These are phyloP conservation scores for Caenorhabditis sulstoni DNA, from an alignment of 2,888 invertebrate species.

Conservation along the genomic window DNA sequence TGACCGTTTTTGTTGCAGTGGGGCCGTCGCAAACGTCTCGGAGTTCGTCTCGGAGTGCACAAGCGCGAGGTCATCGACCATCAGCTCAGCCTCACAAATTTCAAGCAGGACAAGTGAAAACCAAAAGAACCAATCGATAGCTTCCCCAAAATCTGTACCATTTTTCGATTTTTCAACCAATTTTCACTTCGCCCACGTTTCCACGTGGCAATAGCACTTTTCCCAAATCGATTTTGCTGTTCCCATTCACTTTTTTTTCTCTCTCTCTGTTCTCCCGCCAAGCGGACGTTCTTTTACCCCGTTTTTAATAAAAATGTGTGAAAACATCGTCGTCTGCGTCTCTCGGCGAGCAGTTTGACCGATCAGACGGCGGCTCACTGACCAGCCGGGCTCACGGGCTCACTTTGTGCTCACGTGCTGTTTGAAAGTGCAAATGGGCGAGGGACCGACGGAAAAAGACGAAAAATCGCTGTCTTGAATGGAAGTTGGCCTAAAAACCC, in stretches of 20 bases:
- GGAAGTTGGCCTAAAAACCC: too few relatives aligned
- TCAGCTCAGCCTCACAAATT: slow-evolving; percentile 24
- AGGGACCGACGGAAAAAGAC: too few relatives aligned
- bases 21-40: slow-evolving; percentile 59
- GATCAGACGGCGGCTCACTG: slow-evolving; percentile 39
- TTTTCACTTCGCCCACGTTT: too few relatives aligned
- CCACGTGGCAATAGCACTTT: too few relatives aligned
- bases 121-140: not conserved
- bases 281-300: too few relatives aligned
- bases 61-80: slow-evolving; percentile 56
- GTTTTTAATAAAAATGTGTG: not conserved
- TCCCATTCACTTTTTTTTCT: too few relatives aligned
- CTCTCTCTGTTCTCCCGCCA: too few relatives aligned
- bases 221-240: too few relatives aligned
- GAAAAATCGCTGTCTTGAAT: too few relatives aligned
- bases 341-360: slow-evolving; percentile 19
- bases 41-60: slow-evolving; percentile 63
- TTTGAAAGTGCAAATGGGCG: too few relatives aligned
- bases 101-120: slow-evolving; percentile 36
- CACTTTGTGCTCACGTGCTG: not conserved
- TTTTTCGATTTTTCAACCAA: too few relatives aligned
- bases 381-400: slow-evolving; percentile 8
- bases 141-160: not conserved
- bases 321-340: not conserved
- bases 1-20: slow-evolving; percentile 61